These are phyloP conservation scores for Ernsta delagoae DNA, from an alignment of 2,888 invertebrate genomes.

Conservation along the genomic window DNA sequence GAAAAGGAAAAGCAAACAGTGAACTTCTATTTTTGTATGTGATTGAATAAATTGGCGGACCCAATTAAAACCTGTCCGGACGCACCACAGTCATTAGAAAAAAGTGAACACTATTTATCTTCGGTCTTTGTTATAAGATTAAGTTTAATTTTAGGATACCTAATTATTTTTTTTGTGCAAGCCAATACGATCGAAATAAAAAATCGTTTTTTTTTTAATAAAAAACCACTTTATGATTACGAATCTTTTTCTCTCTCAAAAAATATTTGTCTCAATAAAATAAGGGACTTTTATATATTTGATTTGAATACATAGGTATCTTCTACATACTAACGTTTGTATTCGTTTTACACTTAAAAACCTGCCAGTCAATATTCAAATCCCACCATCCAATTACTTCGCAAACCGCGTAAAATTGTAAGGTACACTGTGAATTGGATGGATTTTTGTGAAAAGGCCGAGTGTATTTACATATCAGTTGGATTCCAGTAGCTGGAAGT, in stretches of 20 bases:
- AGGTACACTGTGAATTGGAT: not conserved
- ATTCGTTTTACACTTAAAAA: not conserved
- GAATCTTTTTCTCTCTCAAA: too few relatives aligned
- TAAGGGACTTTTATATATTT: not conserved
- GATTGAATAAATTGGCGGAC: not conserved
- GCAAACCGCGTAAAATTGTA: conserved; percentile 9
- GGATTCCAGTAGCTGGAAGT: conserved; percentile 8
- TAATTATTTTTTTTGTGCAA: too few relatives aligned
- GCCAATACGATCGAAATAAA: too few relatives aligned
- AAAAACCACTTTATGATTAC: too few relatives aligned
- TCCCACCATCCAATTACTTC: conserved; percentile 2
- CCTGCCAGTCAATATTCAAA: not conserved
- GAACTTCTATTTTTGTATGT: not conserved
- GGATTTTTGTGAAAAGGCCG: conserved; percentile 16
- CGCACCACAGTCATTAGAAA: not conserved
- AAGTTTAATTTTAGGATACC: too few relatives aligned
- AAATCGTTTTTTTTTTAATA: too few relatives aligned
- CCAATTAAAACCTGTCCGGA: not conserved
- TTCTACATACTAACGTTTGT: not conserved
- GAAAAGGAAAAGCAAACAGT: not conserved
- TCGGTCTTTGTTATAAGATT: not conserved
- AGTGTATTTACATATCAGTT: conserved; percentile 23
- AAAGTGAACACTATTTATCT: not conserved
- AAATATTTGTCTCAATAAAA: not conserved
- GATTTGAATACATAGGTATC: too few relatives aligned